Evolutionary conservation across 1,140 invertebrate genomes (phyloP).

Genomic region (Pachyrhynchus sulphureomaculatus): DNA sequence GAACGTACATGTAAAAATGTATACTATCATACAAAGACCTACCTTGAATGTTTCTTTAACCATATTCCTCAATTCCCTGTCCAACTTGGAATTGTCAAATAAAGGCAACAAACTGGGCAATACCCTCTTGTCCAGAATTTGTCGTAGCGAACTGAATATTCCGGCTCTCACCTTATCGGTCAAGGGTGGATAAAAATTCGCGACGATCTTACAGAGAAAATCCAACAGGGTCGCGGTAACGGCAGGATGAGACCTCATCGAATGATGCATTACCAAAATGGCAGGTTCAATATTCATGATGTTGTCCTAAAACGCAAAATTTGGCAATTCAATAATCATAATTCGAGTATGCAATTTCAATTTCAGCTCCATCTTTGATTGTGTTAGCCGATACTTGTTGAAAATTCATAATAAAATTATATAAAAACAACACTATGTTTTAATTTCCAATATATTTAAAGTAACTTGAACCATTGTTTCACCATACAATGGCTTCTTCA

Average conservation of each 20-base stretch:
- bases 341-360: too few relatives aligned
- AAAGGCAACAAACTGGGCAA: slow-evolving; percentile 84
- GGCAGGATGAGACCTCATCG: slow-evolving; percentile 91
- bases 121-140: slow-evolving; percentile 94
- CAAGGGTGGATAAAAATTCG: slow-evolving; percentile 86
- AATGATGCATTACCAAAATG: slow-evolving; percentile 97
- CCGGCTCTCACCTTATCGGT: slow-evolving; percentile 84
- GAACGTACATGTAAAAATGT: too few relatives aligned
- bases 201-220: slow-evolving; percentile 94
- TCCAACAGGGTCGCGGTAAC: slow-evolving; percentile 93
- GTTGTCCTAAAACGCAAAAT: slow-evolving; percentile 65
- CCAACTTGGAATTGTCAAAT: slow-evolving; percentile 91
- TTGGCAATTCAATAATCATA: not conserved
- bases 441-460: too few relatives aligned
- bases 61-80: slow-evolving; percentile 81
- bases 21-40: too few relatives aligned
- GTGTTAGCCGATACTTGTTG: too few relatives aligned
- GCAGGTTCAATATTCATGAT: slow-evolving; percentile 99
- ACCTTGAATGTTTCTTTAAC: slow-evolving; percentile 83
- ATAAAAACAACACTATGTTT: too few relatives aligned
- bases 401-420: too few relatives aligned
- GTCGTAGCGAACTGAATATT: slow-evolving; percentile 87
- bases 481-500: too few relatives aligned
- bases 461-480: too few relatives aligned
- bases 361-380: too few relatives aligned